A percentile compares a stretch with the other conserved stretches of the same genome.
Evolutionary conservation across 2,113 vertebrate species (phyloP).

Genomic region (Leptocoma aspasia): DNA sequence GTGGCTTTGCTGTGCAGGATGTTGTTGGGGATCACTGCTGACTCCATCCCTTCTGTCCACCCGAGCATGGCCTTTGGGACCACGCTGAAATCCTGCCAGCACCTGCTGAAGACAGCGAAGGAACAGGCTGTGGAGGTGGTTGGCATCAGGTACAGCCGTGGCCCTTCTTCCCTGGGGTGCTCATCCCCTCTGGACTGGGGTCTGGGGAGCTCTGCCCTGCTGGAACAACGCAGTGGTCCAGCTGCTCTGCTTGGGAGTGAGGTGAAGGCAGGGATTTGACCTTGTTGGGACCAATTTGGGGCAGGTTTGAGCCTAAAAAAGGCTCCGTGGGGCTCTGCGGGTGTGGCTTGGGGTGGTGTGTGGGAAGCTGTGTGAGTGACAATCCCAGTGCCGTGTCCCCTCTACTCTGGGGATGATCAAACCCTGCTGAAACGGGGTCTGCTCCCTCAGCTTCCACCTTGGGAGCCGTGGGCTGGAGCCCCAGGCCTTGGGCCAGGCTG

Average conservation of each 20-base stretch:
- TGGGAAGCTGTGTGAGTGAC: neutral
- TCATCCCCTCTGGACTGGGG: accelerated
- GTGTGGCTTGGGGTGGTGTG: neutral
- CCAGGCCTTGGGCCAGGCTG: slow-evolving; percentile 55
- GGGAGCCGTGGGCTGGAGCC: slow-evolving; percentile 64
- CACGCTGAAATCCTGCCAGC: slow-evolving; percentile 63
- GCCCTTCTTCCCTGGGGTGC: neutral
- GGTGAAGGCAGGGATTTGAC: neutral
- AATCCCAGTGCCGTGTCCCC: accelerated
- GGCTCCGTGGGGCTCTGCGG: accelerated
- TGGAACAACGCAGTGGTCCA: accelerated
- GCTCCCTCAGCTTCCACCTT: slow-evolving; percentile 72
- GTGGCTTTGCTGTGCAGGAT: slow-evolving; percentile 58
- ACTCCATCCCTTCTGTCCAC: slow-evolving; percentile 40
- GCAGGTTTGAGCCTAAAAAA: neutral
- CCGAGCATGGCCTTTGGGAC: slow-evolving; percentile 68
- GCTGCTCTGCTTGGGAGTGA: neutral
- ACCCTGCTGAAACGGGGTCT: neutral
- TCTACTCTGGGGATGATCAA: accelerated
- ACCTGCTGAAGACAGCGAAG: slow-evolving; percentile 72
- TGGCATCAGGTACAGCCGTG: slow-evolving; percentile 70
- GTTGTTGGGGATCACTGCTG: slow-evolving; percentile 70
- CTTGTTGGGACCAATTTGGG: neutral
- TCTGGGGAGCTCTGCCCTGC: neutral
- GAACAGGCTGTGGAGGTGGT: slow-evolving; percentile 72